Base-by-base conservation (phyloP, 2,113 vertebrate genomes). In the Hemiscyllium ocellatum region DNA sequence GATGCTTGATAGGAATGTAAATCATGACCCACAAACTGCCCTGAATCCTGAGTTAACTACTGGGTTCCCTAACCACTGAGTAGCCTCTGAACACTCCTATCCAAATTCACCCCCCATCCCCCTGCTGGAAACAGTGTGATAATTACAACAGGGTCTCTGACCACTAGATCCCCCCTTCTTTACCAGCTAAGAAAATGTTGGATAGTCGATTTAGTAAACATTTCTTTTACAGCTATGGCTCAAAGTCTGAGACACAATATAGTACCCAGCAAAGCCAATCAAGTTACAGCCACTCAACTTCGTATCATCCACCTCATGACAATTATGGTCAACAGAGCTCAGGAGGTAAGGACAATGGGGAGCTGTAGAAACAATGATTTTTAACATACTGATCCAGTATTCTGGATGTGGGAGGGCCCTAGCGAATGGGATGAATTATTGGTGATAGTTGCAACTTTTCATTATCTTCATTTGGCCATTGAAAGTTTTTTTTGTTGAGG, bases 151-250 rank as follows among this genome's bases (percentile, higher is more conserved):
- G 29, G n/a, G 56, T 76, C 22, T 95, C 37, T 86, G 56, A 26
- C 33, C 33, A 61, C 56, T 10, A 37, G 61, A 65, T 26, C n/a
- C 56, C n/a, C n/a, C 72, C 52, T 85, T 13, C 47, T 17, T 47
- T 29, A 10, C 72, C 26, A 6, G 6, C 12, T 24, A 15, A 90
- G 83, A 22, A 69, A 17, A 89, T 3, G 70, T 22, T 95, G 29
- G 72, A 83, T 95, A 47, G 15, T 95, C 37, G 37, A 86, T 87
- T 42, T 65, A 61, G 69, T 85, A 10, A 66, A 1, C 56, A 52
- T 47, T 95, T 95, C 33, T 85, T 15, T 95, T 95, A 13, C 83
- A 96, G 95, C 65, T 69, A 96, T 90, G 61, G 95, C 78, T 42
- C 95, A 90, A 96, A 96, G 50, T 89, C 95, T 19, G 80, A 87